These are phyloP conservation scores for Chaetophractus vellerosus DNA, from an alignment of 2,797 vertebrate species.

Conservation along the genomic window DNA sequence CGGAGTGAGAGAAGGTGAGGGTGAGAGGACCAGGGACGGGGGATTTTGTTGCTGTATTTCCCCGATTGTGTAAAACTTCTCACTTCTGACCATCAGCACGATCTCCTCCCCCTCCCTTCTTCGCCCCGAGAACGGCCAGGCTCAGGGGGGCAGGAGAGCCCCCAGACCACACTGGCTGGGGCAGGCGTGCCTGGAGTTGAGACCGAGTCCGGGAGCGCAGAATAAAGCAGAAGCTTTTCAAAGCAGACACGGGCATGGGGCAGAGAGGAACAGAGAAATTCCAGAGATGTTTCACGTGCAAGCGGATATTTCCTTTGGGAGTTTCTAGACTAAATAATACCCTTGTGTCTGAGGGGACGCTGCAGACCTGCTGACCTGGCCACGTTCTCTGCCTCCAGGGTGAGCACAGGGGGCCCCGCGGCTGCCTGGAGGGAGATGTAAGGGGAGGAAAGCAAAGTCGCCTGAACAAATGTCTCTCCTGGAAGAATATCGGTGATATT, in stretches of 20 bases:
- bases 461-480: not conserved
- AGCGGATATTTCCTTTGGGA: conserved; percentile 89
- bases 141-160: not conserved
- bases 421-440: conserved; percentile 39
- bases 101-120: not conserved
- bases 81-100: not conserved
- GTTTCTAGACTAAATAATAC: conserved; percentile 90
- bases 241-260: conserved; percentile 74
- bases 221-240: conserved; percentile 72
- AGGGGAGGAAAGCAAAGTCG: not conserved
- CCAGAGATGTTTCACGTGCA: conserved; percentile 90
- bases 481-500: not conserved
- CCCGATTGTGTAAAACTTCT: not conserved
- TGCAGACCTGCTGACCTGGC: conserved; percentile 78
- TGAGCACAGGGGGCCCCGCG: conserved; percentile 44
- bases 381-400: not conserved
- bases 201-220: not conserved
- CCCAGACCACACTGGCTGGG: not conserved
- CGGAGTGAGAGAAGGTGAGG: not conserved
- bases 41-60: not conserved
- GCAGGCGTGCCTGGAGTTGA: not conserved
- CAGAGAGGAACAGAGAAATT: conserved; percentile 87
- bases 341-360: conserved; percentile 83
- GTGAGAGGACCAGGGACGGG: not conserved
- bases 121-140: not conserved